Evolutionary conservation across 2,888 invertebrate species (phyloP).

Genomic region (Dicyrtomina minuta): DNA sequence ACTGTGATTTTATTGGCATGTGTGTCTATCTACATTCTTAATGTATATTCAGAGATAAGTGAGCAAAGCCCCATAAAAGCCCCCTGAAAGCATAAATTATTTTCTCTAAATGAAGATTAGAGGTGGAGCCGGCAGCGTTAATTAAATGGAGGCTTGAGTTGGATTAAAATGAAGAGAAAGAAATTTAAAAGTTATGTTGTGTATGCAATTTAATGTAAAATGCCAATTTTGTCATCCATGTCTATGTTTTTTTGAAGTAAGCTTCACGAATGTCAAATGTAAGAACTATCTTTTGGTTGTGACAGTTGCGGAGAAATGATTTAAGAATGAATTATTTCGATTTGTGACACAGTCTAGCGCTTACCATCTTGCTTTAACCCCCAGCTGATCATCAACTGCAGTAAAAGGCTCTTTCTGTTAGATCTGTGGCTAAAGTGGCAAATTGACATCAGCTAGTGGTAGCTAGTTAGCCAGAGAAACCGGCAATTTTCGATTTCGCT

Average conservation of each 20-base stretch:
- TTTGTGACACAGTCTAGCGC: not conserved
- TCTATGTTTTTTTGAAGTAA: slow-evolving; percentile 47
- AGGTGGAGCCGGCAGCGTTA: not conserved
- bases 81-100: slow-evolving; percentile 71
- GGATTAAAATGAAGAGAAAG: slow-evolving; percentile 21
- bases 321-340: slow-evolving; percentile 12
- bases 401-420: slow-evolving; percentile 27
- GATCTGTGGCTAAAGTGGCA: not conserved
- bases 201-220: slow-evolving; percentile 76
- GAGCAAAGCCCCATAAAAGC: slow-evolving; percentile 82
- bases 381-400: slow-evolving; percentile 34
- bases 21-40: slow-evolving; percentile 91
- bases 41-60: slow-evolving; percentile 85
- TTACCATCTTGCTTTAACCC: not conserved
- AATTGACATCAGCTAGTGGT: too few species aligned
- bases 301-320: slow-evolving; percentile 28
- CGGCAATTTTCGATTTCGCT: too few species aligned
- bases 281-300: slow-evolving; percentile 47
- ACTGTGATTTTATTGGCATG: slow-evolving; percentile 83
- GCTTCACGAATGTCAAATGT: slow-evolving; percentile 46
- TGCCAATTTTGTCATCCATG: slow-evolving; percentile 81
- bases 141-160: not conserved
- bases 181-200: slow-evolving; percentile 78
- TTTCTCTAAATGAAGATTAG: not conserved
- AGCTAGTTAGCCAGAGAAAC: too few species aligned